Base-by-base conservation (phyloP, 2,113 vertebrate genomes). In the Phaethon lepturus region DNA sequence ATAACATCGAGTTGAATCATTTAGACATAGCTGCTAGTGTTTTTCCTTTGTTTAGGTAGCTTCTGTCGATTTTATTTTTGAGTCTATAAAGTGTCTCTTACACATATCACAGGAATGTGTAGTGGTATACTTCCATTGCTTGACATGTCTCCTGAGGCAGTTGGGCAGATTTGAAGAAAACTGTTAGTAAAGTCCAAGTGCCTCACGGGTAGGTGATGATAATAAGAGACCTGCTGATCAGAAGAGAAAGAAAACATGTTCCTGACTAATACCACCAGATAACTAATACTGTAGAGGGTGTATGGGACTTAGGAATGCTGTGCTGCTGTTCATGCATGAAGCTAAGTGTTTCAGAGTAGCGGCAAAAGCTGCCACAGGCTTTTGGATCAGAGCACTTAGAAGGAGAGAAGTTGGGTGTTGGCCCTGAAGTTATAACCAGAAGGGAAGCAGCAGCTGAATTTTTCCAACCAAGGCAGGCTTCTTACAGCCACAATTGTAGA, bases 361-460 rank as follows among this genome's bases (percentile, higher is more conserved):
- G 8, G 45, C 82, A 73, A 79, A 84, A 91, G 29, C 53, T 63
- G 40, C 52, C 26, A 13, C 25, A 17, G 47, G 59, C 64, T 94
- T 88, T 63, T 88, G 64, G 28, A 62, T 80, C 38, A 59, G 71
- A 90, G 35, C 49, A 44, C 58, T 88, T 66, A 53, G 15, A 50
- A 80, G 40, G 40, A 78, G 58, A 73, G 52, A 66, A 72, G 10
- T 24, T 93, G 80, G 74, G n/a, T 97, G 89, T 94, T 95, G 93
- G 62, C 89, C 79, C 62, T 79, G 38, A 69, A 79, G 33, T 78
- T 72, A 24, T 7, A 90, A 94, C 62, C 66, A 94, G 73, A 68
- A 94, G 58, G 89, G 73, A 93, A 95, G 55, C 66, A 93, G 50
- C 73, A 87, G 76, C 89, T 94, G 81, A 94, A n/a, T 86, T 95